Evolutionary conservation across 2,113 vertebrate genomes (phyloP).

Genomic region (Psammodynastes pulverulentus): DNA sequence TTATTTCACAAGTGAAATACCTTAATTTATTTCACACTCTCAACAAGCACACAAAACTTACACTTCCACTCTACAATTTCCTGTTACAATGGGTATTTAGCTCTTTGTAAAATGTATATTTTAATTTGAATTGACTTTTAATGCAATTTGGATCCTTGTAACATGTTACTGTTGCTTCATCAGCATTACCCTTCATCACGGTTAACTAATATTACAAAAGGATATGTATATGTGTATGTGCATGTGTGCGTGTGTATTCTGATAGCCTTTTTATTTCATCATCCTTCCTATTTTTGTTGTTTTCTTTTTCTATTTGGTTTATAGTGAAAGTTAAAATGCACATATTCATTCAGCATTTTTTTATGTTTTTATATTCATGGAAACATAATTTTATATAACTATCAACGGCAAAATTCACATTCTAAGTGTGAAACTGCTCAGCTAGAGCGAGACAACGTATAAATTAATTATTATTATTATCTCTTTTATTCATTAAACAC

Average conservation of each 20-base stretch:
- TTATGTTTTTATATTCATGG: background rate
- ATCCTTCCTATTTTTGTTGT: background rate
- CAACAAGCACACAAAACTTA: background rate
- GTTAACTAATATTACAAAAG: background rate
- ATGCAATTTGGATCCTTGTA: background rate
- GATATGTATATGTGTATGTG: background rate
- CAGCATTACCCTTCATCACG: background rate
- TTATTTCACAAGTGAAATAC: background rate
- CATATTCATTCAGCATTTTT: background rate
- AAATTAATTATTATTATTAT: background rate
- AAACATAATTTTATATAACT: background rate
- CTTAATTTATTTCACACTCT: background rate
- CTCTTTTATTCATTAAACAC: no score
- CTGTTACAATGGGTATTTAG: background rate
- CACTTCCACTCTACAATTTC: background rate
- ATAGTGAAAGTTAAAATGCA: background rate
- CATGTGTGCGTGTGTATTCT: background rate
- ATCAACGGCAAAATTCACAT: background rate
- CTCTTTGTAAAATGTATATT: background rate
- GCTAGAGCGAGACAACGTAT: background rate
- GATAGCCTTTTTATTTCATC: background rate
- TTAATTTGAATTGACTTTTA: background rate
- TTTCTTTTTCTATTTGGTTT: background rate
- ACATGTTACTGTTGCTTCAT: background rate
- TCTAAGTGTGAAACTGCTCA: background rate